Evolutionary conservation across 2,113 vertebrate species (phyloP), one percentile per base, ranked within the genome.

Genomic region (Parus major): DNA sequence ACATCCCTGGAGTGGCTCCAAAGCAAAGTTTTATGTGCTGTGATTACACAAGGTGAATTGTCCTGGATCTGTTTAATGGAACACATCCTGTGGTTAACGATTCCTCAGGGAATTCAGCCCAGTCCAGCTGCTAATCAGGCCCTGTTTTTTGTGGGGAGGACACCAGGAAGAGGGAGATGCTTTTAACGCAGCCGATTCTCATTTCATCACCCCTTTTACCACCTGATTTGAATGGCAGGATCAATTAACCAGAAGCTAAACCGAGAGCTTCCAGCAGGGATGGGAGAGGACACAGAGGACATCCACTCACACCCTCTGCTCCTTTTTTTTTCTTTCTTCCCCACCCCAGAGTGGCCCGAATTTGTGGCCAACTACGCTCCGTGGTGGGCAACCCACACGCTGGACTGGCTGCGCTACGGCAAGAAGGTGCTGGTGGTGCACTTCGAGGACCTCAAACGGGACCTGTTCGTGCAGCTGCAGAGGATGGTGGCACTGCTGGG

Each of bases 301-400:
- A 12, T 11, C n/a, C 19, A 1, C 57, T n/a, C 15, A 41, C 22
- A 4, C 6, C 63, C 63, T 31, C 46, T 36, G 31, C 25, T 92
- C 93, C 28, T 89, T 9, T 29, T 23, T 66, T 15, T 3, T 9
- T 9, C 15, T 35, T 6, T 10, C 39, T 39, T 10, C 60, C 6
- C 10, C 1, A n/a, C n/a, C 98, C 1, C 98, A 99, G 99, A 99
- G 92, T 99, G 99, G 99, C 99, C 99, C 0, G 99, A 99, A 93
- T 99, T 99, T 1, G 99, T 99, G 90, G 98, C 98, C 66, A 99
- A 99, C 97, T 99, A 99, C 1, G 98, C 99, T 0, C 99, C 99
- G 0, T 99, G 99, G 99, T 99, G 99, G 99, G 99, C 99, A 0
- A 99, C 99, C 2, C 99, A 99, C 97, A 99, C 99, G 0, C 94